Percentiles rank a stretch among this genome's conserved stretches.
These are phyloP conservation scores for Chelonoidis abingdonii DNA, from an alignment of 2,113 vertebrate species.

Conservation along the genomic window DNA sequence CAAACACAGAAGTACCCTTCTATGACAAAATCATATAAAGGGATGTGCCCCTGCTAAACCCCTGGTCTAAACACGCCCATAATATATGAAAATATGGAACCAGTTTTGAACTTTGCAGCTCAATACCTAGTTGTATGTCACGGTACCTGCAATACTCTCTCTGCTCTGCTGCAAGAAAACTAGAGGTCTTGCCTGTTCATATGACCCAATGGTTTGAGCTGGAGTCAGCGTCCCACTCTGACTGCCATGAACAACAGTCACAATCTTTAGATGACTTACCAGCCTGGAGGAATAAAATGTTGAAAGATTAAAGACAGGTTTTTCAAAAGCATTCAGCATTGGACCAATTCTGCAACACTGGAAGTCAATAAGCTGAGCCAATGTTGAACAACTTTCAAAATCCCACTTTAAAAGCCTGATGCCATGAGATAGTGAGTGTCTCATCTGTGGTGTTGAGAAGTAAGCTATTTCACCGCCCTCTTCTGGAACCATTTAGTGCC, in stretches of 20 bases:
- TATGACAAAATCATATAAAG: not conserved
- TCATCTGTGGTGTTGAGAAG: not conserved
- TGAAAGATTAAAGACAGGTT: not conserved
- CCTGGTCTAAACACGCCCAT: not conserved
- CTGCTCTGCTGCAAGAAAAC: not conserved
- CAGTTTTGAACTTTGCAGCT: not conserved
- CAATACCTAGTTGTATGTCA: not conserved
- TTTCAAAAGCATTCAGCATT: not conserved
- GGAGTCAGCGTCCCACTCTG: not conserved
- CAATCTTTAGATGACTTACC: not conserved
- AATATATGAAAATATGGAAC: not conserved
- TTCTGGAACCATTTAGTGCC: not conserved
- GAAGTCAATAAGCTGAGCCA: not conserved
- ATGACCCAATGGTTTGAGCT: not conserved
- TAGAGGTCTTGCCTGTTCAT: rapidly evolving
- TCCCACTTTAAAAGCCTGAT: rapidly evolving
- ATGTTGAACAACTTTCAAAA: not conserved
- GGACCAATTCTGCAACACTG: not conserved
- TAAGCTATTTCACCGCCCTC: not conserved
- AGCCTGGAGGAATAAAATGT: not conserved
- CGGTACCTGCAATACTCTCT: not conserved
- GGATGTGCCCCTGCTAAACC: not conserved
- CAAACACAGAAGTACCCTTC: not conserved
- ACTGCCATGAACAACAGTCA: not conserved
- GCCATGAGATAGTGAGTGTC: rapidly evolving